These are phyloP conservation scores for Cyaniris semiargus DNA, from an alignment of 2,888 invertebrate genomes.

Conservation along the genomic window DNA sequence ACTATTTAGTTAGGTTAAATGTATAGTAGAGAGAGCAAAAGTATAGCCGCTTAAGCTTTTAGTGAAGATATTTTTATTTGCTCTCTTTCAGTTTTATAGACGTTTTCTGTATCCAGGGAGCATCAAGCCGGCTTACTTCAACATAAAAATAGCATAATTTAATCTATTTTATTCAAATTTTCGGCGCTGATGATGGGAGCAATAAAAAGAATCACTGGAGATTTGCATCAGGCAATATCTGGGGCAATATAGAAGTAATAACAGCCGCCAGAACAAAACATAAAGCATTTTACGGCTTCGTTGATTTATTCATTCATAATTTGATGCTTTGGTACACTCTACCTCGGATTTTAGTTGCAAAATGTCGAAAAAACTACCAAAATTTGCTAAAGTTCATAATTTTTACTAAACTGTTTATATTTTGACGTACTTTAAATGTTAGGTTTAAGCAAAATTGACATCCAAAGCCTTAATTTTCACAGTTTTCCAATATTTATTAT, in stretches of 20 bases:
- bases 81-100: background rate
- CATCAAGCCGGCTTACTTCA: background rate
- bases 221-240: constrained; percentile 66
- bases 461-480: background rate
- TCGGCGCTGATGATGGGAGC: constrained; percentile 31
- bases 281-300: constrained; percentile 76
- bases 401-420: background rate
- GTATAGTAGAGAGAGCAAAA: too few species aligned
- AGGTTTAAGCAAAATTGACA: background rate
- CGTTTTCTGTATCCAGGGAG: background rate
- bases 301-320: constrained; percentile 80
- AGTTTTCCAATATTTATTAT: background rate
- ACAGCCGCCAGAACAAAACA: constrained; percentile 72
- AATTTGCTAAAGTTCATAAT: background rate
- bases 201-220: constrained; percentile 42
- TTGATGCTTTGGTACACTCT: constrained; percentile 72
- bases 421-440: background rate
- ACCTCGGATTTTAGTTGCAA: background rate
- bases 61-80: too few species aligned
- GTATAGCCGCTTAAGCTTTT: too few species aligned
- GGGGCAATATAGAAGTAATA: constrained; percentile 69
- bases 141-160: constrained; percentile 14
- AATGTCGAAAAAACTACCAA: background rate
- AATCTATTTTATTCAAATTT: constrained; percentile 16
- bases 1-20: too few species aligned